These are phyloP conservation scores for Podiceps cristatus DNA, from an alignment of 2,113 vertebrate genomes.

Conservation along the genomic window DNA sequence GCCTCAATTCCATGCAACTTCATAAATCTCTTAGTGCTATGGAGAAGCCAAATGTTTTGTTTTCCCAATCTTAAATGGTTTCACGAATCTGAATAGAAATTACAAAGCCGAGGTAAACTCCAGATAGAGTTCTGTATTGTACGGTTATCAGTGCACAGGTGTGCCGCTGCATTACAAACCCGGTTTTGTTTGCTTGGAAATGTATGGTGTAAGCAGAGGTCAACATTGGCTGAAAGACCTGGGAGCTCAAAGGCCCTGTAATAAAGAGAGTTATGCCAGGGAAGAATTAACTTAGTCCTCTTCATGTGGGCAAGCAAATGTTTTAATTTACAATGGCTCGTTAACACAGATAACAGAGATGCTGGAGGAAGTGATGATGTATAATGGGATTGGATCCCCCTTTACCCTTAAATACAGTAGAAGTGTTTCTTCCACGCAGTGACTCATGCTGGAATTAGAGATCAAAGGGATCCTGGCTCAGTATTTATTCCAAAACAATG, in stretches of 20 bases:
- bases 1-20: fast-evolving
- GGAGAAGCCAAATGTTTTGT: neutral
- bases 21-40: neutral
- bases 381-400: neutral
- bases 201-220: neutral
- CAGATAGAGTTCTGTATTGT: neutral
- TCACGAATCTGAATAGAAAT: neutral
- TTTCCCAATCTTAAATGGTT: neutral
- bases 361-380: neutral
- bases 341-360: neutral
- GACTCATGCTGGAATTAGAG: neutral
- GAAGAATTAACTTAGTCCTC: neutral
- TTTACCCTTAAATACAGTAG: neutral
- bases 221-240: neutral
- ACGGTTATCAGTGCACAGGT: fast-evolving
- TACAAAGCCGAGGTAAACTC: no score
- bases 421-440: neutral
- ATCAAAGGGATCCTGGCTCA: neutral
- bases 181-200: neutral
- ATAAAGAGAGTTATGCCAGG: neutral
- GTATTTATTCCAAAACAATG: neutral
- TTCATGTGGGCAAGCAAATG: neutral
- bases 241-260: neutral
- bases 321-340: neutral
- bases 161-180: no score